Evolutionary conservation across 2,797 vertebrate genomes (phyloP).

Genomic region (Iguana delicatissima): DNA sequence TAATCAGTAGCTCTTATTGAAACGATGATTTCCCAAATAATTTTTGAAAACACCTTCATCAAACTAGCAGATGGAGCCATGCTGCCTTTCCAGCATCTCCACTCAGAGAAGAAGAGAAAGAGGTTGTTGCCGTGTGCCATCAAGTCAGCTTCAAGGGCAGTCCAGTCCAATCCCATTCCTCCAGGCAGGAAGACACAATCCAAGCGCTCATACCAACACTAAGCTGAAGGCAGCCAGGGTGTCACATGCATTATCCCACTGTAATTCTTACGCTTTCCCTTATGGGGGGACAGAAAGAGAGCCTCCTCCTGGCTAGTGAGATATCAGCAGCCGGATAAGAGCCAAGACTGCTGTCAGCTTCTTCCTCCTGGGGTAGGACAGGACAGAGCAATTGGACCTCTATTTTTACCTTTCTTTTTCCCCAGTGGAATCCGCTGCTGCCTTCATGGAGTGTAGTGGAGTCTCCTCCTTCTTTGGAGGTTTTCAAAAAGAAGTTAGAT

Average conservation of each 20-base stretch:
- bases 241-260: too few relatives aligned
- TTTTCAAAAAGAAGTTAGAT: too few relatives aligned
- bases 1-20: neutral
- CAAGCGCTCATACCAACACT: too few relatives aligned
- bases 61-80: neutral
- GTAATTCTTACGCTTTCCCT: too few relatives aligned
- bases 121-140: too few relatives aligned
- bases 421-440: too few relatives aligned
- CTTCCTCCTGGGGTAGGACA: neutral
- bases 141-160: too few relatives aligned
- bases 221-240: too few relatives aligned
- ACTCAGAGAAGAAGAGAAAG: neutral
- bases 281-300: neutral
- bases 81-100: neutral
- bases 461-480: too few relatives aligned
- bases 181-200: too few relatives aligned
- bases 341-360: neutral
- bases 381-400: constrained; percentile 1
- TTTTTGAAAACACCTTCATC: neutral
- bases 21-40: neutral
- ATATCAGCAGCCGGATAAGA: neutral
- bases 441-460: too few relatives aligned
- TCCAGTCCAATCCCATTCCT: too few relatives aligned
- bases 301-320: neutral
- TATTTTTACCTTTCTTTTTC: constrained; percentile 47